Evolutionary conservation across 2,797 vertebrate genomes (phyloP), one percentile per base, ranked within the genome.

Genomic region (Podargus strigoides): DNA sequence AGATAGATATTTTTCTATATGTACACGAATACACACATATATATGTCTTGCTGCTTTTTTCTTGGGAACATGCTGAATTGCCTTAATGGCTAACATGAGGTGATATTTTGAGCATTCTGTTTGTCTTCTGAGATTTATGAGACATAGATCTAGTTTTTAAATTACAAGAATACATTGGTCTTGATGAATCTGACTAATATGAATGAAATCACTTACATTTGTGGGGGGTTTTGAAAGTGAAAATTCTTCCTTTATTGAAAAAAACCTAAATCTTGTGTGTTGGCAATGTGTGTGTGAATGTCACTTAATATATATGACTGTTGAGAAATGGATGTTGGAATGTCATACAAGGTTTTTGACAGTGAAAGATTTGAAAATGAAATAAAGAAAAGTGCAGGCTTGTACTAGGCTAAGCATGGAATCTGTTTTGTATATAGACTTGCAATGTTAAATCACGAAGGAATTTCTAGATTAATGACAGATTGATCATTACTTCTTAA

Each of bases 241-340:
- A 77, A 87, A 56, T 53, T 58, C 24, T 87, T 75, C 7, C 22
- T 70, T 76, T 59, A 27, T 37, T 79, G 27, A 73, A 68, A 58
- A 41, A 72, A 68, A 3, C 17, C 6, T 4, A 42, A 46, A 59
- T 3, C 4, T 56, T 68, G 4, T 50, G 22, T 62, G 13, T 36
- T 64, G 34, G 22, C 1, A 2, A 18, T 32, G 32, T 0, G 0
- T 27, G 27, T 50, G 16, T 59, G 28, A 78, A 58, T 69, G 20
- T 68, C 36, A 36, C 9, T 73, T 30, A 19, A n/a, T 74, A 4
- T 85, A 16, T 52, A 34, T 37, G 41, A 20, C 34, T 64, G 27
- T 68, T 47, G 39, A 73, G 52, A 84, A 94, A 3, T n/a, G 37
- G 11, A 10, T 84, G 22, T 28, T 80, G 39, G 14, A 87, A 49